A percentile compares a stretch with the other conserved stretches of the same genome.
Conservation (phyloP, 2,888 invertebrate species). For the Macrosiphum euphorbiae region DNA sequence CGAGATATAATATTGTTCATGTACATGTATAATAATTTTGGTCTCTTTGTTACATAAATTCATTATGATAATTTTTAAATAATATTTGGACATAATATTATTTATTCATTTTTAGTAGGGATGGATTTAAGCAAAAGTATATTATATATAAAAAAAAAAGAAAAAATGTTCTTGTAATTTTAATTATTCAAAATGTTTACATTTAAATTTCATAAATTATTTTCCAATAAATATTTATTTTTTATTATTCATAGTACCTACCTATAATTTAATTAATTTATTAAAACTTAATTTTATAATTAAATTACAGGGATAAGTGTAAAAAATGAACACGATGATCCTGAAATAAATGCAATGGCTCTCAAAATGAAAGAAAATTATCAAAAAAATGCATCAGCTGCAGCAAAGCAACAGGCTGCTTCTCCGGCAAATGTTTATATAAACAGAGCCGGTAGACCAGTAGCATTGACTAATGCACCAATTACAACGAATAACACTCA, state of each 20-base stretch:
- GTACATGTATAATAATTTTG: not conserved
- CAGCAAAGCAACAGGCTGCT: conserved; percentile 70
- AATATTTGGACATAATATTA: not conserved
- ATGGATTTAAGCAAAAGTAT: not conserved
- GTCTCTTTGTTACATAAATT: too few species aligned
- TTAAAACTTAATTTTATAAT: not conserved
- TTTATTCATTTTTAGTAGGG: not conserved
- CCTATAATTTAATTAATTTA: not conserved
- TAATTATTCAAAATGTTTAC: not conserved
- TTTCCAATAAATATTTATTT: not conserved
- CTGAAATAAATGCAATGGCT: conserved; percentile 88
- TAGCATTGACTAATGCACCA: not conserved
- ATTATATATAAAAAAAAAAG: not conserved
- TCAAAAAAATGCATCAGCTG: conserved; percentile 29
- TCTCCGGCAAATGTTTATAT: conserved; percentile 73
- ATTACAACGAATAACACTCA: not conserved
- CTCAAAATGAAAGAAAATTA: conserved; percentile 78
- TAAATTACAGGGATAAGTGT: conserved; percentile 54
- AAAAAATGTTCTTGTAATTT: not conserved
- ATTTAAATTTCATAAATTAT: not conserved
- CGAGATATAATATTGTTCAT: not conserved
- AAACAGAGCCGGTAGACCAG: conserved; percentile 48
- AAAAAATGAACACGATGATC: conserved; percentile 84
- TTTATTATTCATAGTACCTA: not conserved
- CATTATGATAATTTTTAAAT: not conserved